These are phyloP conservation scores for Mythimna albipuncta DNA, from an alignment of 2,888 invertebrate genomes.

Conservation along the genomic window DNA sequence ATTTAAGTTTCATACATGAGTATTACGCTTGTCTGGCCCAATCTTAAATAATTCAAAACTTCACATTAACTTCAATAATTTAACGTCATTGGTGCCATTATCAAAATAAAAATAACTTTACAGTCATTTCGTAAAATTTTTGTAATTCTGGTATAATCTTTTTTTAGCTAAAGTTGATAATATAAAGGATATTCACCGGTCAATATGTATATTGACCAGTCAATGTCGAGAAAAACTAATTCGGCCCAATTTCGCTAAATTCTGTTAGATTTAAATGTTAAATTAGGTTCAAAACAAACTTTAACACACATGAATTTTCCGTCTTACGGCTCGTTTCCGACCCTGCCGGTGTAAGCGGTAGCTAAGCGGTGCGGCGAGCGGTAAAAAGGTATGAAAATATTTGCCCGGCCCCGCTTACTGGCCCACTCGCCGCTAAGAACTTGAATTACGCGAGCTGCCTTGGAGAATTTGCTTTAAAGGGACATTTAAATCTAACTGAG, in stretches of 20 bases:
- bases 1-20: neutral
- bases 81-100: slow-evolving; percentile 29
- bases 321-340: too few relatives aligned
- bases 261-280: too few relatives aligned
- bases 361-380: too few relatives aligned
- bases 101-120: neutral
- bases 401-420: too few relatives aligned
- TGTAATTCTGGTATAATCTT: slow-evolving; percentile 11
- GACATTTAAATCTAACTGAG: neutral
- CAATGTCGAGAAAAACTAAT: too few relatives aligned
- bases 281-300: too few relatives aligned
- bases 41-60: neutral
- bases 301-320: too few relatives aligned
- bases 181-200: neutral
- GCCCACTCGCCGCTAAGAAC: too few relatives aligned
- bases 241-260: too few relatives aligned
- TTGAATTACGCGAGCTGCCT: too few relatives aligned
- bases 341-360: too few relatives aligned
- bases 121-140: neutral
- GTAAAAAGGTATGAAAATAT: too few relatives aligned
- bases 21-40: slow-evolving; percentile 10
- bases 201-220: neutral
- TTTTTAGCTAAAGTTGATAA: neutral
- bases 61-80: neutral
- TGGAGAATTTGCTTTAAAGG: neutral